Evolutionary conservation across 2,797 vertebrate species (phyloP).

Genomic region (Gallirallus australis): DNA sequence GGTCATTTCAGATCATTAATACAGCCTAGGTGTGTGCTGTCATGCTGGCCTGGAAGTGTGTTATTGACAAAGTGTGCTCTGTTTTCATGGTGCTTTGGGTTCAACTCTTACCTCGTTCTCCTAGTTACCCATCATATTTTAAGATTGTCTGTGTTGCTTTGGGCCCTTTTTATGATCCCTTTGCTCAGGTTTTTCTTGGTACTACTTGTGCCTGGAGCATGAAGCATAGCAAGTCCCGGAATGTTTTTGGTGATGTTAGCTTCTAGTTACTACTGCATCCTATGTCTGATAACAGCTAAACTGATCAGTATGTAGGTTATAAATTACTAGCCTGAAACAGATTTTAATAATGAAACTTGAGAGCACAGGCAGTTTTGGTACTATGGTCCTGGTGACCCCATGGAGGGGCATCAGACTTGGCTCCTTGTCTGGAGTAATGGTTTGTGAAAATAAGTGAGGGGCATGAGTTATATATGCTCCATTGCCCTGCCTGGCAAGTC

Average conservation of each 20-base stretch:
- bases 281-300: not conserved
- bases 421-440: rapidly evolving
- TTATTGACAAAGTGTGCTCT: not conserved
- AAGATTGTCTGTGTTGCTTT: not conserved
- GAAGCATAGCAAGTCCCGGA: not conserved
- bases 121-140: not conserved
- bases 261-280: not conserved
- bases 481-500: not conserved
- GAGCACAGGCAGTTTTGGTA: rapidly evolving
- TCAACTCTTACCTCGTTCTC: not conserved
- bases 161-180: not conserved
- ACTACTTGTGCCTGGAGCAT: not conserved
- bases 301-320: not conserved
- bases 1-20: not conserved
- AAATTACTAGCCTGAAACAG: not conserved
- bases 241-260: not conserved
- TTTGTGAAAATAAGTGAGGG: rapidly evolving
- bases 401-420: rapidly evolving
- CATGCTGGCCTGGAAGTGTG: not conserved
- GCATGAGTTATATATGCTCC: rapidly evolving
- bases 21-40: not conserved
- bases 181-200: not conserved
- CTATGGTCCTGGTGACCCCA: rapidly evolving
- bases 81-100: not conserved
- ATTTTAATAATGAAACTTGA: not conserved